These are phyloP conservation scores for Athetis lepigone DNA, from an alignment of 2,888 invertebrate genomes.

Conservation along the genomic window DNA sequence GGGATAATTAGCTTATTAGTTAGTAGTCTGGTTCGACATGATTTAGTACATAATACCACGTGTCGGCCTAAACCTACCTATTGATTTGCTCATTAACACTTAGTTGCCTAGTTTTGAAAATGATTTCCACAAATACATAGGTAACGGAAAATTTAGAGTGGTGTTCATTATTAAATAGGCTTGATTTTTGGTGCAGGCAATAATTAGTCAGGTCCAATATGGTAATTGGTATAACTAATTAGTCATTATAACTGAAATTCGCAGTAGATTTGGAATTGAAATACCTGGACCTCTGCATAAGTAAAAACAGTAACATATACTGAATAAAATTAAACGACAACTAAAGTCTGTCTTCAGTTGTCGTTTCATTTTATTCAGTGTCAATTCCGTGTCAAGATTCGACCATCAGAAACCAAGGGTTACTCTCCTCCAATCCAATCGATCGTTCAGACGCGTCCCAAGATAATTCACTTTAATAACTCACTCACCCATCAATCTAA, in stretches of 20 bases:
- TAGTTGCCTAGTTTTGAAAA: conserved; percentile 1
- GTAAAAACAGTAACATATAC: no score
- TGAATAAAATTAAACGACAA: no score
- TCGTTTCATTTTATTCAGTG: no score
- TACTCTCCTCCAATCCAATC: conserved; percentile 30
- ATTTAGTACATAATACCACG: conserved; percentile 16
- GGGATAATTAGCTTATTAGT: conserved; percentile 26
- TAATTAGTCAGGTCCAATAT: neutral
- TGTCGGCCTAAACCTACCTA: neutral
- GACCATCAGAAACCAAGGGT: conserved; percentile 5
- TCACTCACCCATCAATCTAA: conserved; percentile 46
- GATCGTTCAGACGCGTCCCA: conserved; percentile 31
- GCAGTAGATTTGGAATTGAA: neutral
- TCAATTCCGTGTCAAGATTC: no score
- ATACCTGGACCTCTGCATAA: no score
- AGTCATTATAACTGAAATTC: neutral
- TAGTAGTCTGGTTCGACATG: conserved; percentile 4
- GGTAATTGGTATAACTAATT: neutral
- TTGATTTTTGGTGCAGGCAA: neutral
- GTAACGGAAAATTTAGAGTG: conserved; percentile 4
- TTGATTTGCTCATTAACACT: conserved; percentile 35
- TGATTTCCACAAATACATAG: conserved; percentile 5
- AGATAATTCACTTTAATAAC: conserved; percentile 55
- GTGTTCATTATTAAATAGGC: conserved; percentile 4
- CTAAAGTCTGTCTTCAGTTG: no score